Evolutionary conservation across 37 sponge, comb jelly and placozoan genomes (phyloP).

Genomic region (Ianthella basta): DNA sequence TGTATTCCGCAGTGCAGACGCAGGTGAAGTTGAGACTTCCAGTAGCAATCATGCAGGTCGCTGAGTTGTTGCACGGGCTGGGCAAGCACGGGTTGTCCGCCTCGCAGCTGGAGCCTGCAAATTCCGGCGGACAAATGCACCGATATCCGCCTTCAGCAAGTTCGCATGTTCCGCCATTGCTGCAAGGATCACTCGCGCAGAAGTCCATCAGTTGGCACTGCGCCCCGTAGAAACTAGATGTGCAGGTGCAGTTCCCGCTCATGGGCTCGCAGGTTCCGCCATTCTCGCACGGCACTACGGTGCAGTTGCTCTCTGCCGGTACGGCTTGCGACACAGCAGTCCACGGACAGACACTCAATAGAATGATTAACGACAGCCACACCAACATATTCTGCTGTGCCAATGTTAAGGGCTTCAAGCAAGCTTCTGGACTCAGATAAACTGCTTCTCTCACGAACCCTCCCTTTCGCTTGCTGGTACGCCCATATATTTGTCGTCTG

Average conservation of each 20-base stretch:
- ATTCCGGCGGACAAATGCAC: neutral
- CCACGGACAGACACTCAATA: no score
- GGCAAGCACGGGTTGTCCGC: neutral
- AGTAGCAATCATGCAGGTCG: neutral
- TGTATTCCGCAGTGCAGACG: neutral
- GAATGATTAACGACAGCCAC: no score
- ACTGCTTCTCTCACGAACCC: no score
- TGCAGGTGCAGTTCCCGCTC: slow-evolving; percentile 36
- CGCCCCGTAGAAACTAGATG: slow-evolving; percentile 37
- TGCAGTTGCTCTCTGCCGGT: neutral
- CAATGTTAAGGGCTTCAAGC: no score
- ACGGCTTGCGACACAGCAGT: no score
- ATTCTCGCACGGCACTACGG: slow-evolving; percentile 35
- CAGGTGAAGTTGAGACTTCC: neutral
- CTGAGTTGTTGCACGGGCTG: neutral
- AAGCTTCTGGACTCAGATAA: no score
- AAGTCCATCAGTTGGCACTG: slow-evolving; percentile 22
- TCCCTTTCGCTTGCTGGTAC: no score
- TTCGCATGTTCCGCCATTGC: slow-evolving; percentile 28
- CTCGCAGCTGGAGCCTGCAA: neutral
- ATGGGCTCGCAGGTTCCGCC: slow-evolving; percentile 30
- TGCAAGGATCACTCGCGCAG: neutral
- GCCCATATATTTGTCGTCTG: no score
- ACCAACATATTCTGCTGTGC: no score
- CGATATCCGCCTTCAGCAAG: neutral